A percentile compares a stretch with the other conserved stretches of the same genome.
These are phyloP conservation scores for Alectoris magna DNA, from an alignment of 2,797 vertebrate species.

Conservation along the genomic window DNA sequence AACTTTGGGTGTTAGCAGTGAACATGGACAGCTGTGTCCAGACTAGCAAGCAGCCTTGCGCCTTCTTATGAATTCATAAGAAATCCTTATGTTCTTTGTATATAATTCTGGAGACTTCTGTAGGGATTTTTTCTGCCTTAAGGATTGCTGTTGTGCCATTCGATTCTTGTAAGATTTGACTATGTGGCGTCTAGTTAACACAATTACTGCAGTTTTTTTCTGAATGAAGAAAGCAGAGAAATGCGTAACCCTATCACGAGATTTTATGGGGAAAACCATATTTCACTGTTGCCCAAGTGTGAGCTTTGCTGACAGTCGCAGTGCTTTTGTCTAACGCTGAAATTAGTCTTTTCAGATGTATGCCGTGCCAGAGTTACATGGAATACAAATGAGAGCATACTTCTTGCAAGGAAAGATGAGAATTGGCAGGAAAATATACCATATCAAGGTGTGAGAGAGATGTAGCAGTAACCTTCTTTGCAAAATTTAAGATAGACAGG, in stretches of 20 bases:
- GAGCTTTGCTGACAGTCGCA: neutral
- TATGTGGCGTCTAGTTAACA: neutral
- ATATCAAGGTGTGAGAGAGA: neutral
- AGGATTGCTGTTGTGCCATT: neutral
- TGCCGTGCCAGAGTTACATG: neutral
- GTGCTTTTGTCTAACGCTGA: conserved; percentile 4
- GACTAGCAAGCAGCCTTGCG: too few species aligned
- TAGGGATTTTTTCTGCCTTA: neutral
- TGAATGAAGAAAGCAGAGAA: neutral
- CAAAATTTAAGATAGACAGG: neutral
- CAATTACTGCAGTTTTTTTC: neutral
- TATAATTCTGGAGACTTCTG: neutral
- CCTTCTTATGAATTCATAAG: neutral
- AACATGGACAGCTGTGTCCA: neutral
- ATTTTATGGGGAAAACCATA: neutral
- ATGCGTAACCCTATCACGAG: neutral
- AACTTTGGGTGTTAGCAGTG: neutral
- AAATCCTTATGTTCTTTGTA: neutral
- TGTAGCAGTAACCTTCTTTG: neutral
- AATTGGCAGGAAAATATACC: neutral
- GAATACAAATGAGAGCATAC: neutral
- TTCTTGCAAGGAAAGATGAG: neutral
- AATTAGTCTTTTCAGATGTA: neutral
- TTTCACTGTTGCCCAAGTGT: neutral
- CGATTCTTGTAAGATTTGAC: neutral